These are phyloP conservation scores for Trachelus tabidus DNA, from an alignment of 2,888 invertebrate genomes.

Conservation along the genomic window DNA sequence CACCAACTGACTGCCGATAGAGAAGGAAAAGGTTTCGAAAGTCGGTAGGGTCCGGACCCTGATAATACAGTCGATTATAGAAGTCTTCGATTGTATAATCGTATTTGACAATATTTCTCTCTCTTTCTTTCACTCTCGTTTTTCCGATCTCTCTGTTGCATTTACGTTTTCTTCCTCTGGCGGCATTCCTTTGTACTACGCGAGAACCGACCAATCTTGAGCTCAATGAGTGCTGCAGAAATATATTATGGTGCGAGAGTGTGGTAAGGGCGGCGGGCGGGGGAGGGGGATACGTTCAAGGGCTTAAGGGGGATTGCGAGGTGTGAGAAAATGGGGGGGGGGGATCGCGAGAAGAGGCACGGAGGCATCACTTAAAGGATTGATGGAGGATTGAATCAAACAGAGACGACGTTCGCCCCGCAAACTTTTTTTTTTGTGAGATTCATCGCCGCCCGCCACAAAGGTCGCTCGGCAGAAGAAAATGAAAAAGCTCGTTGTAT, in stretches of 20 bases:
- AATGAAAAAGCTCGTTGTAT: slow-evolving; percentile 43
- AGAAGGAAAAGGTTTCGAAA: not conserved
- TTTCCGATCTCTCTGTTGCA: not conserved
- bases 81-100: not conserved
- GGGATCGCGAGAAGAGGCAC: not conserved
- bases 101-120: not conserved
- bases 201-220: too few relatives aligned
- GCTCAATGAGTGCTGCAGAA: too few relatives aligned
- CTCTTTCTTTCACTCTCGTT: not conserved
- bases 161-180: not conserved
- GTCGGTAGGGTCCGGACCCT: not conserved
- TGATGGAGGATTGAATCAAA: not conserved
- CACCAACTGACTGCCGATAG: not conserved
- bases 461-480: slow-evolving; percentile 34
- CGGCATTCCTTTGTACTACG: not conserved
- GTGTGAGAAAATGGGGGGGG: not conserved
- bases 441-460: slow-evolving; percentile 33
- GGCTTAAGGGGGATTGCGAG: not conserved
- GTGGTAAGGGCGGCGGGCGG: too few relatives aligned
- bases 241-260: too few relatives aligned
- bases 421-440: slow-evolving; percentile 24
- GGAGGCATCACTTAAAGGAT: not conserved
- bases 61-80: not conserved
- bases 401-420: not conserved
- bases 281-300: too few relatives aligned